Evolutionary conservation across 2,113 vertebrate genomes (phyloP).

Genomic region (Coregonus clupeaformis): DNA sequence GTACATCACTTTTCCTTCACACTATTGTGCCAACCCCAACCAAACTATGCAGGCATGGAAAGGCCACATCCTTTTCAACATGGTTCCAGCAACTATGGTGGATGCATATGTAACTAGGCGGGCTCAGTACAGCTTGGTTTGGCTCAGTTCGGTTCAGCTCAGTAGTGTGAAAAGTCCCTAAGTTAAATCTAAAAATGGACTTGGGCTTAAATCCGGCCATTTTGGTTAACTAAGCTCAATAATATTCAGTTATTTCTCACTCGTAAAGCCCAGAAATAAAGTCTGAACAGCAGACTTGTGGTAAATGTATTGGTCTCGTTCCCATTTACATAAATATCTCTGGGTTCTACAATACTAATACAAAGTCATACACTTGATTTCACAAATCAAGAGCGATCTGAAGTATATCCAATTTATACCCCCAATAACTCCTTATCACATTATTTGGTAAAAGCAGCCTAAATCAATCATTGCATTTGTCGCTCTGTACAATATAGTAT

Average conservation of each 20-base stretch:
- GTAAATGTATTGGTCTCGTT: not conserved
- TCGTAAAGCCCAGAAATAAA: no score
- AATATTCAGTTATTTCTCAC: not conserved
- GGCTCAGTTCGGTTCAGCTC: no score
- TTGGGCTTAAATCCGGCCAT: not conserved
- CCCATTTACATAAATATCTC: not conserved
- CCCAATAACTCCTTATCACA: conserved; percentile 52
- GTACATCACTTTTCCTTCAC: no score
- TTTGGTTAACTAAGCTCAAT: not conserved
- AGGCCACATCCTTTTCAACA: no score
- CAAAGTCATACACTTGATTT: not conserved
- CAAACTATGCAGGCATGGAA: no score
- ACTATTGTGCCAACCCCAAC: no score
- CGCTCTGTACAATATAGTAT: conserved; percentile 63
- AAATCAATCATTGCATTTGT: conserved; percentile 76
- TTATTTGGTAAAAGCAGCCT: conserved; percentile 68
- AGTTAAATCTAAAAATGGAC: not conserved
- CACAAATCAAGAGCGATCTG: conserved; percentile 1
- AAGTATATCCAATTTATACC: conserved; percentile 28
- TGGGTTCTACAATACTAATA: not conserved
- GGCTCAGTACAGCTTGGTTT: no score
- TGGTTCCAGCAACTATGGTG: no score
- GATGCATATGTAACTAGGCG: no score
- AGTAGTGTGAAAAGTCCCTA: no score
- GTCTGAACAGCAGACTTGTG: no score